Base-by-base conservation (phyloP, 2,797 vertebrate species). In the Enteromius radiatus region DNA sequence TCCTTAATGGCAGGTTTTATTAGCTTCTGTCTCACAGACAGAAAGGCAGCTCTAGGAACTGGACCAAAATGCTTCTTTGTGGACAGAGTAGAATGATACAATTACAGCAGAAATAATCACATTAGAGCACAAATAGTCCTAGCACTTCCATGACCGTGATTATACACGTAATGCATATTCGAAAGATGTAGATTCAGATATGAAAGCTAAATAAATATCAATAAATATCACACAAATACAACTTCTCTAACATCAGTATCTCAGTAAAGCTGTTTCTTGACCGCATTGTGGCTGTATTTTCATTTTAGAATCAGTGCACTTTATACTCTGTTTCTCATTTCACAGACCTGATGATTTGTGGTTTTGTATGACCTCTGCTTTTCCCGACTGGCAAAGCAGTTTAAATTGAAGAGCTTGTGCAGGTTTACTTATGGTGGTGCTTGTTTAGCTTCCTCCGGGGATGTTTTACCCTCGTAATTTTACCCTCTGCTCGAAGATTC, bases 1-100 rank as follows among this genome's bases (percentile, higher is more conserved):
- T 79, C 49, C 28, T 54, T 68, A 80, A 81, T 85, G 49, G 78
- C 28, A 36, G 26, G 12, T 81, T 87, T 81, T 78, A 74, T 65
- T 73, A 80, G 52, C 41, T 87, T 86, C 33, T 74, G 68, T 76
- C 28, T 70, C 47, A 14, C 33, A 19, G 49, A 9, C 61, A 86
- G 79, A 84, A 69, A 41, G 11, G 41, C 41, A 43, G 23, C 65
- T 78, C 6, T 45, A 78, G 73, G 68, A 82, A 23, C 47, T 59
- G 70, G 59, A 73, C 31, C 63, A 38, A 75, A 74, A 47, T 54
- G 54, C 31, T 52, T 71, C 17, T 45, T 80, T 64, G 17, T 14
- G 4, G 11, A 59, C 10, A 43, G 74, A 78, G 69, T 19, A 64
- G 41, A 81, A 71, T 54, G 36, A 69, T 8, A 47, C 28, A 68